These are phyloP conservation scores for Dasysyrphus tricinctus DNA, from an alignment of 2,888 invertebrate species.

Conservation along the genomic window DNA sequence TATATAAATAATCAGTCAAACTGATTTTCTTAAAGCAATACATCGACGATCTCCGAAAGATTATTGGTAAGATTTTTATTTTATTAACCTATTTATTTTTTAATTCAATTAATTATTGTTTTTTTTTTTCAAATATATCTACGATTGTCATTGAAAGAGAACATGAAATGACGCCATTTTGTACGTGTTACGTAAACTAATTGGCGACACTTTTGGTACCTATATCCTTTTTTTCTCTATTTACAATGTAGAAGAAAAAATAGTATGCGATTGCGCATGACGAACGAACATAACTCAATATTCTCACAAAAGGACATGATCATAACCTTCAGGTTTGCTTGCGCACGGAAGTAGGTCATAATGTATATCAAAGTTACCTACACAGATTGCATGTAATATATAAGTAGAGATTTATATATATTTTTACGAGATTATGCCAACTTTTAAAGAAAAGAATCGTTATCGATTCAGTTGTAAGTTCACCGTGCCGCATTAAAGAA, in stretches of 20 bases:
- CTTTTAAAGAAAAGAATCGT: neutral
- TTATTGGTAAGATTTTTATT: constrained; percentile 82
- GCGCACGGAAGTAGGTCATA: constrained; percentile 61
- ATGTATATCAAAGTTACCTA: constrained; percentile 45
- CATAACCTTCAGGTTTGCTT: constrained; percentile 74
- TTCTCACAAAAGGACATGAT: constrained; percentile 63
- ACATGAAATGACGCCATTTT: constrained; percentile 61
- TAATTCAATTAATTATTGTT: constrained; percentile 12
- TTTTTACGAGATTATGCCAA: neutral
- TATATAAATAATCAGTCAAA: constrained; percentile 79
- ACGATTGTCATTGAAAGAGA: constrained; percentile 33
- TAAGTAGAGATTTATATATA: neutral
- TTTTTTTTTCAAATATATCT: constrained; percentile 39
- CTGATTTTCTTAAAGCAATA: constrained; percentile 84
- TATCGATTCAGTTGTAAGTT: constrained; percentile 28
- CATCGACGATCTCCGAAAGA: constrained; percentile 84
- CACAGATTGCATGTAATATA: constrained; percentile 51
- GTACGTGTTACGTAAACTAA: constrained; percentile 66
- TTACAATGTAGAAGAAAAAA: constrained; percentile 6
- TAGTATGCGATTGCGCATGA: constrained; percentile 63
- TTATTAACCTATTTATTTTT: constrained; percentile 13
- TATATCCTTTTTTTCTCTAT: neutral
- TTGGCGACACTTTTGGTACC: constrained; percentile 54
- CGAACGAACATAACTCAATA: constrained; percentile 19
- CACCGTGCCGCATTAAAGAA: constrained; percentile 4